A percentile compares a stretch with the other conserved stretches of the same genome.
phyloP scores from a whole-genome alignment of 1,140 invertebrate species.

The Meloidogyne floridensis region DNA sequence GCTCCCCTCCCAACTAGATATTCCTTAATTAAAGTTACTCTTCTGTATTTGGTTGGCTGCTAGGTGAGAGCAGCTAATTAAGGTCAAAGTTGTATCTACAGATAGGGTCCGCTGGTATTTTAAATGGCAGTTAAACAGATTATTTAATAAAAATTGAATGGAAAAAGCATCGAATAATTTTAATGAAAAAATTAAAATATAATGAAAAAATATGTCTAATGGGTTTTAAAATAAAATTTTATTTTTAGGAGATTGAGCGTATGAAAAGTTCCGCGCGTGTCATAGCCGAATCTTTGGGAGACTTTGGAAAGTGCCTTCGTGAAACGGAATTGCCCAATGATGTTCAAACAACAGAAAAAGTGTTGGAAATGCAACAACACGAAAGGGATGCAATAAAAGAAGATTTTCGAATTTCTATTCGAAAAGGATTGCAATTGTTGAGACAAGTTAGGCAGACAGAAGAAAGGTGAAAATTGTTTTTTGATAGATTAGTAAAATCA shows the following conservation, averaged over 20 bases:
- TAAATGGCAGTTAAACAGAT: no score
- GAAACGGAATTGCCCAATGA: conserved; percentile 82
- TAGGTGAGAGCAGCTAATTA: no score
- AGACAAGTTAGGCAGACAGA: conserved; percentile 65
- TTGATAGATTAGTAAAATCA: no score
- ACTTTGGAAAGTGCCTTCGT: conserved; percentile 79
- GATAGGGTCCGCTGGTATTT: no score
- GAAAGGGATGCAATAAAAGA: conserved; percentile 66
- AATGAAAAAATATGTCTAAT: no score
- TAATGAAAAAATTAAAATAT: no score
- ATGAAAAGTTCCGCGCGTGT: conserved; percentile 86
- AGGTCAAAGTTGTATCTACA: no score
- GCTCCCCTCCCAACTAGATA: no score
- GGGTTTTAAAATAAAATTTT: not conserved
- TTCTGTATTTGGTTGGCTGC: no score
- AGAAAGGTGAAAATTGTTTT: conserved; percentile 26
- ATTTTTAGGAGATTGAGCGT: conserved; percentile 81
- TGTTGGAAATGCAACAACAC: conserved; percentile 74
- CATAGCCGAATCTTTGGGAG: conserved; percentile 80
- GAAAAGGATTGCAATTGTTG: conserved; percentile 65
- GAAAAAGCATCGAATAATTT: no score
- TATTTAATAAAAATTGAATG: no score
- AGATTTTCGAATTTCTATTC: conserved; percentile 63
- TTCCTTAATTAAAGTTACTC: no score
- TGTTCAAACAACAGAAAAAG: conserved; percentile 75